Evolutionary conservation across 2,113 vertebrate species (phyloP), one percentile per base, ranked within the genome.

Genomic region (Zapus hudsonius): DNA sequence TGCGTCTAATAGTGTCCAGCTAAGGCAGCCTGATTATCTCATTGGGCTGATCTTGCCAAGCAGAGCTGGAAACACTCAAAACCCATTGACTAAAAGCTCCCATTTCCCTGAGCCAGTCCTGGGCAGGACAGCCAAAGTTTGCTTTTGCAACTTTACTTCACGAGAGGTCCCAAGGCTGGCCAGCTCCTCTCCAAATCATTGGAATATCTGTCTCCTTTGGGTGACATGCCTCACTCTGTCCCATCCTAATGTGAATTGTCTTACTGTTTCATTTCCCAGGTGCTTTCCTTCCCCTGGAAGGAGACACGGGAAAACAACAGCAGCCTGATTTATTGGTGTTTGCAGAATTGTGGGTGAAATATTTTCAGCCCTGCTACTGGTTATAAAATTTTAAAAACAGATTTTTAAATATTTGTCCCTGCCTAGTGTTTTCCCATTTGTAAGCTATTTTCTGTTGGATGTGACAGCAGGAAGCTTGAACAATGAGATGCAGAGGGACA

Each of bases 351-450:
- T 33, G 89, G 76, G 61, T 52, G 64, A 95, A 95, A 87, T 87
- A 69, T 81, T 89, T 94, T 86, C 83, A 78, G 63, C 89, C 84
- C 90, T 75, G 84, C 93, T 74, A 66, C 80, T 57, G 69, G 42
- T 84, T 92, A 27, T 78, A 84, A 91, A 72, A 92, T 74, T 91
- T 96, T 76, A 74, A 95, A 96, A 92, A 87, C 73, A 87, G 63
- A 89, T 93, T 95, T n/a, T 93, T 84, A 84, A 95, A 81, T 66
- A 64, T 70, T 87, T 61, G n/a, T 52, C 3, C 20, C 72, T 91
- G 92, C 94, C 94, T 73, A 23, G 89, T 84, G 33, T 94, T 93
- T 94, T 95, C 89, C 87, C 91, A 79, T 52, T 90, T 89, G 95
- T 93, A 92, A 92, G 84, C 33, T 38, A 20, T 91, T 96, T 96